phyloP scores from a whole-genome alignment of 2,888 invertebrate species.

The Tinea pellionella region DNA sequence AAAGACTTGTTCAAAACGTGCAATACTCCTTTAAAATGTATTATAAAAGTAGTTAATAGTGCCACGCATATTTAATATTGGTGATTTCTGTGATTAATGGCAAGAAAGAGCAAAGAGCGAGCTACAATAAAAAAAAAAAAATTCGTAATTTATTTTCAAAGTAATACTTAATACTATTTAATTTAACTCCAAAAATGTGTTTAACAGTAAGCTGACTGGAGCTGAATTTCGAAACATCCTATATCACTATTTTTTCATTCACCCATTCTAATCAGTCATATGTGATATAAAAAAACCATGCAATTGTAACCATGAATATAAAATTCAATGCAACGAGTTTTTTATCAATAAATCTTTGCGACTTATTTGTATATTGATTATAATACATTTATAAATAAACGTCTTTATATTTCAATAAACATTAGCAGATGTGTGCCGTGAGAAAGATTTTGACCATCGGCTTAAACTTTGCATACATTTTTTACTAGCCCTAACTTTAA shows the following conservation, averaged over 20 bases:
- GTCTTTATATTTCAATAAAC: not conserved
- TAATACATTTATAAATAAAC: not conserved
- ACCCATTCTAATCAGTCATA: not conserved
- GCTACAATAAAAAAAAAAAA: no score
- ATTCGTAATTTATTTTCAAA: no score
- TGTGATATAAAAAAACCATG: not conserved
- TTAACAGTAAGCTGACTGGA: no score
- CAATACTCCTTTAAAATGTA: no score
- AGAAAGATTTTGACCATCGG: slow-evolving; percentile 43
- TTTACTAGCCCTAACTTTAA: slow-evolving; percentile 47
- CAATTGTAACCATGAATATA: not conserved
- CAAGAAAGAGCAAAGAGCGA: no score
- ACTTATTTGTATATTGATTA: not conserved
- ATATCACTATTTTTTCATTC: not conserved
- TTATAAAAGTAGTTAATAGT: no score
- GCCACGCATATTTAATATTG: no score
- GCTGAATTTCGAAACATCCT: no score
- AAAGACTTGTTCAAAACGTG: no score
- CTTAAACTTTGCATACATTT: slow-evolving; percentile 38
- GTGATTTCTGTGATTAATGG: no score
- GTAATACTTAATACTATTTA: no score
- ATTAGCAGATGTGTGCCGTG: slow-evolving; percentile 29
- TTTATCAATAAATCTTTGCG: not conserved
- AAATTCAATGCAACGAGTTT: not conserved
- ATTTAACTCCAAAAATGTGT: no score